Conservation (phyloP, 2,113 vertebrate genomes). For the Trogon melanurus region DNA sequence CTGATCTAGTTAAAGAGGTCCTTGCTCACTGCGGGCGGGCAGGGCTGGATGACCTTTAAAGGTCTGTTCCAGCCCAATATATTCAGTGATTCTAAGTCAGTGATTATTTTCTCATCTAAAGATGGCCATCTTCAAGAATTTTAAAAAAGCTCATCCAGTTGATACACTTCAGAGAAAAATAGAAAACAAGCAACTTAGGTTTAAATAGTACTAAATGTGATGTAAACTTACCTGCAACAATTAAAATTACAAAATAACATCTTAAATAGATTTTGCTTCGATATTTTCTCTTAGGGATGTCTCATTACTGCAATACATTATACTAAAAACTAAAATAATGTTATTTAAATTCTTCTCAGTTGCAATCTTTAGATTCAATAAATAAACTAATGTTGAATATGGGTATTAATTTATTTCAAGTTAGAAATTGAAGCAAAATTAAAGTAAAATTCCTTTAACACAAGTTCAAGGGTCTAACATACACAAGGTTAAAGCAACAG, state of each 20-base stretch:
- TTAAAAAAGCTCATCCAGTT: neutral
- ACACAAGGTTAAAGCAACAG: neutral
- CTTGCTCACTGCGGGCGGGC: too few relatives aligned
- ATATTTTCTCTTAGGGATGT: neutral
- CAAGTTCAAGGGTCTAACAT: neutral
- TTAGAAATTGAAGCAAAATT: neutral
- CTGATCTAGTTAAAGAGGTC: too few relatives aligned
- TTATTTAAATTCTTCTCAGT: neutral
- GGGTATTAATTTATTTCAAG: neutral
- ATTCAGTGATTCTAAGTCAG: neutral
- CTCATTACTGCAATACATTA: neutral
- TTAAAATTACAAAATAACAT: neutral
- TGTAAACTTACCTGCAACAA: neutral
- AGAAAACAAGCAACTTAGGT: neutral
- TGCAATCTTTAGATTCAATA: neutral
- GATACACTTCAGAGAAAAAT: neutral
- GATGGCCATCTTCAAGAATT: neutral
- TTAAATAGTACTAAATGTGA: neutral
- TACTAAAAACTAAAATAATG: neutral
- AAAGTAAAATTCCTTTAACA: neutral
- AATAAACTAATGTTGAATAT: neutral
- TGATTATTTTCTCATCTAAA: neutral
- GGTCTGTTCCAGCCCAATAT: too few relatives aligned
- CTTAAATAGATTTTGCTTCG: neutral
- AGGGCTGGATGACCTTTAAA: too few relatives aligned